These are phyloP conservation scores for Saccopteryx leptura DNA, from an alignment of 2,113 vertebrate genomes.

Conservation along the genomic window DNA sequence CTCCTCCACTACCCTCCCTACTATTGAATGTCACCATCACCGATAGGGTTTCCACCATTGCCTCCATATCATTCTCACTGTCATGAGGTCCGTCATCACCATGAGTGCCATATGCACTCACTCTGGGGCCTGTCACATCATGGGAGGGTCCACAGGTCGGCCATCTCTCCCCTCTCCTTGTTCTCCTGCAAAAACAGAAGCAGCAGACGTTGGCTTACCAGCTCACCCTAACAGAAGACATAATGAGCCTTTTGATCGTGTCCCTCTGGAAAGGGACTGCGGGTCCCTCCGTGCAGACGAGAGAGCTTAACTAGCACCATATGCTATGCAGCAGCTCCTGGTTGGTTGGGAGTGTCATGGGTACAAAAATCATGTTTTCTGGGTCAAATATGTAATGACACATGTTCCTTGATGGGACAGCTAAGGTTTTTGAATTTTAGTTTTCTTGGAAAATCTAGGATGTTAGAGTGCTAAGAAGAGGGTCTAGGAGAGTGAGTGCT, in stretches of 20 bases:
- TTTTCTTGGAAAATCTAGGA: neutral
- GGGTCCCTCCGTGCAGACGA: neutral
- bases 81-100: neutral
- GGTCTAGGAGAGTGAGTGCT: neutral
- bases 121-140: no score
- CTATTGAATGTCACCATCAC: neutral
- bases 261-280: neutral
- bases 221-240: neutral
- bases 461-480: neutral
- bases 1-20: rapidly evolving
- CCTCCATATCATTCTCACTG: neutral
- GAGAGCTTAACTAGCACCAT: neutral
- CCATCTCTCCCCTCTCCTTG: no score
- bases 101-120: rapidly evolving
- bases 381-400: neutral
- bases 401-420: neutral
- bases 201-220: rapidly evolving
- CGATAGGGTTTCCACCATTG: neutral
- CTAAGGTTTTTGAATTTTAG: neutral
- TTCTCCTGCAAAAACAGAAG: neutral
- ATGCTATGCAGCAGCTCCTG: neutral
- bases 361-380: neutral
- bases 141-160: neutral
- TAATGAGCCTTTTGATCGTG: neutral
- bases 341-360: neutral